Evolutionary conservation across 2,888 invertebrate genomes (phyloP).

Genomic region (Andrena flavipes): DNA sequence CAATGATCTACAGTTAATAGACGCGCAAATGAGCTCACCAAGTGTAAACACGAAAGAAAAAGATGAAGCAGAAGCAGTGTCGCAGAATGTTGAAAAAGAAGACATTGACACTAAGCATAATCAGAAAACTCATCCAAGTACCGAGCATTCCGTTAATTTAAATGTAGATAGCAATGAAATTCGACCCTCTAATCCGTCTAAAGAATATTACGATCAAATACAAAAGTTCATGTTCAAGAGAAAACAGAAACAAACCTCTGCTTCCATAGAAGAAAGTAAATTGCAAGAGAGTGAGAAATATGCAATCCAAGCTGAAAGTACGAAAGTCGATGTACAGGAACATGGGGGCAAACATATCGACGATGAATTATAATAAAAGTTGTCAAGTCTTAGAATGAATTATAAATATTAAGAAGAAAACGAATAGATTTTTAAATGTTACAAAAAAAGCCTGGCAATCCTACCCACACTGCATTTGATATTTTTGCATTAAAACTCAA

Average conservation of each 20-base stretch:
- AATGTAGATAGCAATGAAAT: constrained; percentile 34
- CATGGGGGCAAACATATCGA: constrained; percentile 72
- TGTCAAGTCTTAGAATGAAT: constrained; percentile 62
- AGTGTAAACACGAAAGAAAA: background rate
- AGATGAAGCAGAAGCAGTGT: constrained; percentile 24
- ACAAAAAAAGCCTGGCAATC: constrained; percentile 47
- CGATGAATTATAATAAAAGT: constrained; percentile 77
- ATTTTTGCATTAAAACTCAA: constrained; percentile 68
- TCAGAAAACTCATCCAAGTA: constrained; percentile 21
- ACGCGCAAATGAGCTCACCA: constrained; percentile 4
- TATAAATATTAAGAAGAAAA: constrained; percentile 55
- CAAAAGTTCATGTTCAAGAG: constrained; percentile 43
- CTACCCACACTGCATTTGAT: constrained; percentile 59
- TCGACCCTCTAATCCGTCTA: constrained; percentile 49
- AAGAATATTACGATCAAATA: constrained; percentile 64
- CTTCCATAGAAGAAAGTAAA: constrained; percentile 32
- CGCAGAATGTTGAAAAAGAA: constrained; percentile 46
- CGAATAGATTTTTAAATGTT: constrained; percentile 49
- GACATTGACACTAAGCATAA: constrained; percentile 30
- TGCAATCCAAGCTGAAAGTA: constrained; percentile 45
- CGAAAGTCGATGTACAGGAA: constrained; percentile 53
- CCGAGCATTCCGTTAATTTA: constrained; percentile 19
- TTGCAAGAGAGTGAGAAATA: constrained; percentile 50
- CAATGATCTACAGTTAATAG: constrained; percentile 25
- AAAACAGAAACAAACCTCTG: constrained; percentile 52